Evolutionary conservation across 2,888 invertebrate genomes (phyloP), one percentile per base, ranked within the genome.

Genomic region (Harpagoxenus sublaevis): DNA sequence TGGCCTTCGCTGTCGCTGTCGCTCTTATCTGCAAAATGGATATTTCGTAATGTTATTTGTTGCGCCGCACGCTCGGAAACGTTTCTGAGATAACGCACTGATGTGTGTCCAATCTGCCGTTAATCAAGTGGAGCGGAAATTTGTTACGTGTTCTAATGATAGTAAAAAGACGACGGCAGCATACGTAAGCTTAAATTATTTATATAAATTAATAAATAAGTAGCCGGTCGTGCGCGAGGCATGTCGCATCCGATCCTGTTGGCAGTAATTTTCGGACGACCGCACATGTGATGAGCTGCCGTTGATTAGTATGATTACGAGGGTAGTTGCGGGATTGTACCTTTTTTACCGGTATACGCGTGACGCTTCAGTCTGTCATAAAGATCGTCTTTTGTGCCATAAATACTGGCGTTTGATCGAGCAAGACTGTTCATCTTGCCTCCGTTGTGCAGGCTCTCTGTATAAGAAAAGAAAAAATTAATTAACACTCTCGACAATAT

Each of bases 1-100:
- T 98, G 98, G 96, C 98, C 98, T 96, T 98, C 98, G 96, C 98
- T 98, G 96, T 98, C 98, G 96, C 98, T 98, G 97, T 98, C 98
- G 96, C 98, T 98, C 96, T 98, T 98, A 96, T 98, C 98, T 98
- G 97, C 89, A 97, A 88, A 78, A 70, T 63, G 57, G 86, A 87
- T 18, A 55, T 79, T 81, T 62, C 63, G 81, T 81, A 65, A 75
- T 75, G 45, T 60, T 82, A 68, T 70, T 82, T 71, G 57, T 31
- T 73, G 79, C 79, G 60, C 70, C 78, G 55, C 78, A 60, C 71
- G 71, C 78, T 60, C 79, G 48, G 42, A 42, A 35, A 63, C 62
- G 18, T 73, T 71, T 79, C 48, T 48, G 73, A 60, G 39, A 73
- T 48, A 39, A 39, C 73, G 73, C 60, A 48, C 60, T 31, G 42